These are phyloP conservation scores for Apocrypta bakeri DNA, from an alignment of 1,140 invertebrate species.

Conservation along the genomic window DNA sequence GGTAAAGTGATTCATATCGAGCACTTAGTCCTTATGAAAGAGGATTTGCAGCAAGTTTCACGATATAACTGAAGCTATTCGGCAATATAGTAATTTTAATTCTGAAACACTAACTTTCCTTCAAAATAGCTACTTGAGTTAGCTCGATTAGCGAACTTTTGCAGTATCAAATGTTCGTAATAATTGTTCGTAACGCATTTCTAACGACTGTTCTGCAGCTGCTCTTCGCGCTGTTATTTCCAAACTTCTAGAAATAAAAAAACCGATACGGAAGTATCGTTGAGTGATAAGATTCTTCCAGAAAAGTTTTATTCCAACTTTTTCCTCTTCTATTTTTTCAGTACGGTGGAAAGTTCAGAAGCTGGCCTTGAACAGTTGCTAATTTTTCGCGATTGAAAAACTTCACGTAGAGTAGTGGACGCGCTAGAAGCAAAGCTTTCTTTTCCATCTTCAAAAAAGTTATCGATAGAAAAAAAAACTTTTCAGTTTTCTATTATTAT, in stretches of 20 bases:
- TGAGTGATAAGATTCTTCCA: background rate
- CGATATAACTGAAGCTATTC: conserved; percentile 24
- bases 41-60: conserved; percentile 10
- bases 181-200: background rate
- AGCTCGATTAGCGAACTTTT: background rate
- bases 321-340: background rate
- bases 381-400: conserved; percentile 26
- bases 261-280: too few species aligned
- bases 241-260: background rate
- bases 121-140: background rate
- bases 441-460: background rate
- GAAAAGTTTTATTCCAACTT: background rate
- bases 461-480: background rate
- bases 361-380: conserved; percentile 9
- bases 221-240: background rate
- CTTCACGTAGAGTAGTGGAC: background rate
- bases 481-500: background rate
- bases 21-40: background rate
- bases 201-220: background rate
- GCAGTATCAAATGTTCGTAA: background rate
- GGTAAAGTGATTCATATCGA: background rate
- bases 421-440: background rate
- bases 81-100: conserved; percentile 33
- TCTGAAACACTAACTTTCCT: conserved; percentile 7
- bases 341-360: background rate